Evolutionary conservation across 2,888 invertebrate genomes (phyloP).

Genomic region (Phasia obesa): DNA sequence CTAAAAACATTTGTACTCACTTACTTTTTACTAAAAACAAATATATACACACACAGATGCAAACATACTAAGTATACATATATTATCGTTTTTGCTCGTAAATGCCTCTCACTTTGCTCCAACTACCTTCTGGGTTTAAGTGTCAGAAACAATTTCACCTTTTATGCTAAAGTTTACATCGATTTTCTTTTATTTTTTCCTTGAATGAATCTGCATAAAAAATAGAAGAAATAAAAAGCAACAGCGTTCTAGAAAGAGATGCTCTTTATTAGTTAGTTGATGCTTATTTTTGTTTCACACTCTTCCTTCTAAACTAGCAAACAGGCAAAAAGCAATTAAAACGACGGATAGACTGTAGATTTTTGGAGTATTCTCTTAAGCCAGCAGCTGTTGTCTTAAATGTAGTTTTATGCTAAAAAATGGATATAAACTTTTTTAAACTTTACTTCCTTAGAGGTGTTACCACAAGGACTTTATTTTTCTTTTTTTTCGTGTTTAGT

Average conservation of each 20-base stretch:
- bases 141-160: conserved; percentile 71
- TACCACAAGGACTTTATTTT: conserved; percentile 64
- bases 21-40: conserved; percentile 22
- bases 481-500: conserved; percentile 25
- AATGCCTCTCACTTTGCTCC: conserved; percentile 26
- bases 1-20: conserved; percentile 59
- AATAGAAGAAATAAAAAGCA: conserved; percentile 6
- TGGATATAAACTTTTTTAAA: conserved; percentile 61
- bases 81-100: conserved; percentile 13
- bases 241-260: conserved; percentile 46
- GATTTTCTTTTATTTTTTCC: conserved; percentile 63
- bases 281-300: conserved; percentile 14
- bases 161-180: conserved; percentile 71
- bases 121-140: conserved; percentile 54
- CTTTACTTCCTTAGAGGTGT: conserved; percentile 57
- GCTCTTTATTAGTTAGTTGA: conserved; percentile 20
- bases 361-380: conserved; percentile 52
- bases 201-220: conserved; percentile 45
- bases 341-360: conserved; percentile 46
- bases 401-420: conserved; percentile 63
- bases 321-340: conserved; percentile 70
- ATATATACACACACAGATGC: neutral
- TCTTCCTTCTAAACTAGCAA: conserved; percentile 58
- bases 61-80: neutral
- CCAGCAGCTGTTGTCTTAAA: conserved; percentile 68